These are phyloP conservation scores for Pandemis cinnamomeana DNA, from an alignment of 2,888 invertebrate species.

Conservation along the genomic window DNA sequence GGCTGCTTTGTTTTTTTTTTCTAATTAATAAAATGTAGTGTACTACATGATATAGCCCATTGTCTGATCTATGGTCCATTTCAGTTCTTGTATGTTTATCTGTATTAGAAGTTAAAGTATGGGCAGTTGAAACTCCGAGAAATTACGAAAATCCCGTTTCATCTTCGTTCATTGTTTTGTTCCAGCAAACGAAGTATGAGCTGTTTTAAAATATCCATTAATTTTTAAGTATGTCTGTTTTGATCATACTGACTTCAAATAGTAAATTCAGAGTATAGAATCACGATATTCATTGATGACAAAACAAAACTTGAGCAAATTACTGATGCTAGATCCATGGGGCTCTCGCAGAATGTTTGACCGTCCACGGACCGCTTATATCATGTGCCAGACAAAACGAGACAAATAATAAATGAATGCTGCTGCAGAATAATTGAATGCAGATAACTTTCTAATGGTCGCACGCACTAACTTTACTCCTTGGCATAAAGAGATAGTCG, in stretches of 20 bases:
- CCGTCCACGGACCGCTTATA: constrained; percentile 53
- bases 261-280: background rate
- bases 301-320: constrained; percentile 38
- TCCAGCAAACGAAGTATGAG: background rate
- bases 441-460: background rate
- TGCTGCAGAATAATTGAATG: constrained; percentile 1
- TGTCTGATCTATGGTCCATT: too few relatives aligned
- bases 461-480: constrained; percentile 26
- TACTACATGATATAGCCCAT: too few relatives aligned
- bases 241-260: too few relatives aligned
- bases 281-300: background rate
- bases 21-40: too few relatives aligned
- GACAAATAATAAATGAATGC: background rate
- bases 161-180: too few relatives aligned
- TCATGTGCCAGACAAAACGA: constrained; percentile 55
- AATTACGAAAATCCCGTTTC: background rate
- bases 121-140: background rate
- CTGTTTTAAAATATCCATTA: too few relatives aligned
- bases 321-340: constrained; percentile 31
- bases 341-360: constrained; percentile 47
- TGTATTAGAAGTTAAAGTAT: background rate
- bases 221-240: too few relatives aligned
- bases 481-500: background rate
- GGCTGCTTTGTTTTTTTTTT: too few relatives aligned
- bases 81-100: too few relatives aligned